phyloP scores from a whole-genome alignment of 2,113 vertebrate genomes.

The Ascaphus truei region DNA sequence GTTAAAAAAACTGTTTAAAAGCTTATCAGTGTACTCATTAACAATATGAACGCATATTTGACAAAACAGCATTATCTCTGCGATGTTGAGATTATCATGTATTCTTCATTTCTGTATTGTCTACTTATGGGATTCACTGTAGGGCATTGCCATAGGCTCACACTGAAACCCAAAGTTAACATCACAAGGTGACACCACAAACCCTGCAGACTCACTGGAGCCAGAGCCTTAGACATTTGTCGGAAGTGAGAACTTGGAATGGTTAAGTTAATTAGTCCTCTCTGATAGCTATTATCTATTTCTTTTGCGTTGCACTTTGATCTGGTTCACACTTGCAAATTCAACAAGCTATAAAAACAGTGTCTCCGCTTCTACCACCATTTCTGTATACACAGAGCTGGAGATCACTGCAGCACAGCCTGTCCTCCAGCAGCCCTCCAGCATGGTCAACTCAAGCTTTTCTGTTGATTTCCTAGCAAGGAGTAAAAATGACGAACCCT shows the following conservation, averaged over 20 bases:
- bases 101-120: not conserved
- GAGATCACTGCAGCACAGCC: not conserved
- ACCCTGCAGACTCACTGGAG: conserved; percentile 45
- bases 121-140: not conserved
- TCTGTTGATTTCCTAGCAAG: not conserved
- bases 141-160: not conserved
- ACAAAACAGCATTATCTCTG: not conserved
- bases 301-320: conserved; percentile 45
- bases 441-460: conserved; percentile 7
- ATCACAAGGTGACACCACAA: conserved; percentile 43
- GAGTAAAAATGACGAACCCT: not conserved
- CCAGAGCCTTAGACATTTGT: conserved; percentile 49
- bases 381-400: not conserved
- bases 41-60: not conserved
- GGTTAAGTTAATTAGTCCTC: conserved; percentile 16
- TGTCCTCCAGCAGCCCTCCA: not conserved
- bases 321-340: conserved; percentile 46
- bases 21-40: not conserved
- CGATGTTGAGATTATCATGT: not conserved
- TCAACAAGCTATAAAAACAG: conserved; percentile 3
- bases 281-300: conserved; percentile 39
- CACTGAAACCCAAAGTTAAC: conserved; percentile 11
- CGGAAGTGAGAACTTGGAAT: conserved; percentile 44
- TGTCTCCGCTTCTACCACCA: conserved; percentile 5
- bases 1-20: not conserved